Conservation (phyloP, 1,140 invertebrate species). For the Propsilocerus akamusi region DNA sequence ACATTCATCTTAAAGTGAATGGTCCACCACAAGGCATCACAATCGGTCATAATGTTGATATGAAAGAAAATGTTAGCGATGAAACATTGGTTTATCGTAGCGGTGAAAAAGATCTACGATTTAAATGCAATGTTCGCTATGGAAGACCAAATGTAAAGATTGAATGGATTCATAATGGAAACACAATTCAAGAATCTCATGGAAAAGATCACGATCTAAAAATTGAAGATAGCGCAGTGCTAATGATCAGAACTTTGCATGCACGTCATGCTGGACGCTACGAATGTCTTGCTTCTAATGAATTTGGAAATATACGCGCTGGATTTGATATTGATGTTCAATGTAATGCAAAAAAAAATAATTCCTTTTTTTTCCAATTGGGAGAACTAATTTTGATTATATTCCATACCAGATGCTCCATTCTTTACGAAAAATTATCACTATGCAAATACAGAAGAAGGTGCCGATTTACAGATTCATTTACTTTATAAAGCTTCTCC, state of each 20-base stretch:
- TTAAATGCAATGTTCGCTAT: neutral
- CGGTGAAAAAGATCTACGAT: neutral
- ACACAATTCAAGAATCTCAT: neutral
- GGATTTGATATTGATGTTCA: neutral
- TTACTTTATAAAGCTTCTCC: neutral
- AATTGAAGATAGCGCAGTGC: neutral
- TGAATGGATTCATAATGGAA: neutral
- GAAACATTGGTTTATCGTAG: neutral
- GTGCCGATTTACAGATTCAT: neutral
- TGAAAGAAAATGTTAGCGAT: neutral
- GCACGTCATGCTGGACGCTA: neutral
- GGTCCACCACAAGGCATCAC: neutral
- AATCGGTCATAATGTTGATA: neutral
- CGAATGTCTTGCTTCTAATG: neutral
- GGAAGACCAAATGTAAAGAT: neutral
- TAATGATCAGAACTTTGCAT: neutral
- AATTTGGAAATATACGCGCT: neutral
- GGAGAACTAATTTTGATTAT: neutral
- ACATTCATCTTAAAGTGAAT: neutral
- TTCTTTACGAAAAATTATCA: neutral
- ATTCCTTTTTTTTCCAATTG: no score
- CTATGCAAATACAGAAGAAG: neutral
- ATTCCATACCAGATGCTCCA: neutral
- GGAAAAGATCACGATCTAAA: neutral
- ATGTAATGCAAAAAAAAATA: neutral